Evolutionary conservation across 2,797 vertebrate genomes (phyloP).

Genomic region (Gallinago stenura): DNA sequence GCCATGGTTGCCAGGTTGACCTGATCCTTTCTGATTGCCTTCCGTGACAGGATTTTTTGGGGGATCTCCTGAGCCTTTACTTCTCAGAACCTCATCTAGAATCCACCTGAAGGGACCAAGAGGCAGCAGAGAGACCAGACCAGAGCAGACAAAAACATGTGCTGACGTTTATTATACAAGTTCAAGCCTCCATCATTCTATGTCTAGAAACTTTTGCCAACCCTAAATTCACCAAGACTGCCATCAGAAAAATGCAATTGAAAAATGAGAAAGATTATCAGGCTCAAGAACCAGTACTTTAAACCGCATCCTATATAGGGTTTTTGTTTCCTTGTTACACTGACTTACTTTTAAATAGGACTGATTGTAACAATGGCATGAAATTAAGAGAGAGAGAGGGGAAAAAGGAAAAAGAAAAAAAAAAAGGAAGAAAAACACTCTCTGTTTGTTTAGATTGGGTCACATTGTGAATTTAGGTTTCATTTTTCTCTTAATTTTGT

Average conservation of each 20-base stretch:
- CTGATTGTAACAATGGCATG: slow-evolving; percentile 25
- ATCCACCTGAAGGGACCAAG: background rate
- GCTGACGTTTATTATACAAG: background rate
- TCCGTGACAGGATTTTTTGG: background rate
- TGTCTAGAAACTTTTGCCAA: background rate
- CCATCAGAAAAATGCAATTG: background rate
- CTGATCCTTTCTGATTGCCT: background rate
- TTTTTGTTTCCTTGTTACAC: slow-evolving; percentile 6
- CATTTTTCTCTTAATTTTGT: slow-evolving; percentile 64
- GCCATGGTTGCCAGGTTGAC: background rate
- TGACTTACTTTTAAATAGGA: slow-evolving; percentile 10
- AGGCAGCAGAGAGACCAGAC: background rate
- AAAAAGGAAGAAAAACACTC: background rate
- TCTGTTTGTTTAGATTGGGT: slow-evolving; percentile 60
- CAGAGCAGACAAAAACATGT: background rate
- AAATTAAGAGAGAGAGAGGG: background rate
- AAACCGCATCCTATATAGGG: background rate
- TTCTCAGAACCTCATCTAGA: background rate
- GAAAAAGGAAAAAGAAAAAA: rapidly evolving
- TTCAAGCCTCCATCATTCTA: background rate
- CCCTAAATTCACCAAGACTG: background rate
- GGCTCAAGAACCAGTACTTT: background rate
- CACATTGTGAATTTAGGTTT: slow-evolving; percentile 36
- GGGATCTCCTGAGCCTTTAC: background rate
- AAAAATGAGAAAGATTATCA: background rate